Conservation (phyloP, 2,888 invertebrate genomes). For the Athrips mouffetella region DNA sequence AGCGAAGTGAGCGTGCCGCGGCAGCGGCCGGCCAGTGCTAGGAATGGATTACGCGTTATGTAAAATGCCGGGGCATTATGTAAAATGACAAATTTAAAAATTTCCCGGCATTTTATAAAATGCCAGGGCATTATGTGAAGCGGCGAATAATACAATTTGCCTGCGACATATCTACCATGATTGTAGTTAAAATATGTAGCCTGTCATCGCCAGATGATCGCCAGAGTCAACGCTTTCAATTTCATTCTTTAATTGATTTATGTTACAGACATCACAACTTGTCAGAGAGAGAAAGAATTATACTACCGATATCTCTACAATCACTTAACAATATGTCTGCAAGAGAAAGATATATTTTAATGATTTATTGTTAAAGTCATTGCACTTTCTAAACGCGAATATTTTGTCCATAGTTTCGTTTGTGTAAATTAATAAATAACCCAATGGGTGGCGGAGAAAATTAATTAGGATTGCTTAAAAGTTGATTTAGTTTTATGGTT, state of each 20-base stretch:
- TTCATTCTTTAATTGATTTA: constrained; percentile 64
- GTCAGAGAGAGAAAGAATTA: constrained; percentile 39
- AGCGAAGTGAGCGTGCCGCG: neutral
- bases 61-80: too few species aligned
- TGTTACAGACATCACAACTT: constrained; percentile 48
- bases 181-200: constrained; percentile 18
- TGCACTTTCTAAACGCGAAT: constrained; percentile 40
- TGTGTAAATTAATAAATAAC: constrained; percentile 5
- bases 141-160: too few species aligned
- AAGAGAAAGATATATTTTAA: constrained; percentile 14
- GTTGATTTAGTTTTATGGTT: too few species aligned
- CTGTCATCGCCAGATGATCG: too few species aligned
- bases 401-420: constrained; percentile 9
- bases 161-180: too few species aligned
- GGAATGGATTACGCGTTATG: too few species aligned
- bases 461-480: constrained; percentile 4
- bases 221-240: too few species aligned
- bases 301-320: neutral
- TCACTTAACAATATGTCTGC: neutral
- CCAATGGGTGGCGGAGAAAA: constrained; percentile 2
- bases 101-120: too few species aligned
- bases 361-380: constrained; percentile 36
- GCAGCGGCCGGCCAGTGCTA: too few species aligned
- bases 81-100: too few species aligned
- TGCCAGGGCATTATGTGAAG: too few species aligned